A percentile compares a stretch with the other conserved stretches of the same genome.
phyloP scores from a whole-genome alignment of 2,888 invertebrate genomes.

The Monoplex corrugatus region DNA sequence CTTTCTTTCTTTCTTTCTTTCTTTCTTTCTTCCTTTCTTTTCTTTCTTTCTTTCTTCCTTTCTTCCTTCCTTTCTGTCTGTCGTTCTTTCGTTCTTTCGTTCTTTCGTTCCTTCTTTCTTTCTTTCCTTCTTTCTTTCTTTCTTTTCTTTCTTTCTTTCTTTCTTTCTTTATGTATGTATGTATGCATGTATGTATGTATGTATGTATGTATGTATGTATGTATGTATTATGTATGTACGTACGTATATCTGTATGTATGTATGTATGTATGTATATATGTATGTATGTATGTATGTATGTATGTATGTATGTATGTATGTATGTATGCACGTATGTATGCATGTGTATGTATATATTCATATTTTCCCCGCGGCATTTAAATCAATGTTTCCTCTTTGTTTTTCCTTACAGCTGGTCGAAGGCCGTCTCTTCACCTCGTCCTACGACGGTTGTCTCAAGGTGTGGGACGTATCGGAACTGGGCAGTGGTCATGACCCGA shows the following conservation, averaged over 20 bases:
- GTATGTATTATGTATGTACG: not conserved
- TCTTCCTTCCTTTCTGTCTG: not conserved
- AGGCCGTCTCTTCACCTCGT: slow-evolving; percentile 81
- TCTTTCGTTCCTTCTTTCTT: slow-evolving; percentile 31
- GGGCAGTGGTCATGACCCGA: slow-evolving; percentile 53
- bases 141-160: not conserved
- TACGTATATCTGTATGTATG: not conserved
- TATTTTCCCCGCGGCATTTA: not conserved
- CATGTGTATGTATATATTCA: not conserved
- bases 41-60: too few relatives aligned
- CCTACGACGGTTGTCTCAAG: slow-evolving; percentile 81
- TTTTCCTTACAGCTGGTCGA: slow-evolving; percentile 77
- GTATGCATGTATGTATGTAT: not conserved
- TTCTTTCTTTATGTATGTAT: not conserved
- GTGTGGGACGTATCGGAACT: slow-evolving; percentile 81
- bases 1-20: slow-evolving; percentile 43
- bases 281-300: not conserved
- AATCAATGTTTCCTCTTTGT: not conserved
- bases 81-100: slow-evolving; percentile 42
- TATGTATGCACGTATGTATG: not conserved
- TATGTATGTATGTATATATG: not conserved
- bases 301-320: not conserved
- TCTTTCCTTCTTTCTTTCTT: not conserved
- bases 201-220: not conserved
- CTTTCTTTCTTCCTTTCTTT: slow-evolving; percentile 39